Conservation (phyloP, 2,113 vertebrate species). For the Neoarius graeffei region DNA sequence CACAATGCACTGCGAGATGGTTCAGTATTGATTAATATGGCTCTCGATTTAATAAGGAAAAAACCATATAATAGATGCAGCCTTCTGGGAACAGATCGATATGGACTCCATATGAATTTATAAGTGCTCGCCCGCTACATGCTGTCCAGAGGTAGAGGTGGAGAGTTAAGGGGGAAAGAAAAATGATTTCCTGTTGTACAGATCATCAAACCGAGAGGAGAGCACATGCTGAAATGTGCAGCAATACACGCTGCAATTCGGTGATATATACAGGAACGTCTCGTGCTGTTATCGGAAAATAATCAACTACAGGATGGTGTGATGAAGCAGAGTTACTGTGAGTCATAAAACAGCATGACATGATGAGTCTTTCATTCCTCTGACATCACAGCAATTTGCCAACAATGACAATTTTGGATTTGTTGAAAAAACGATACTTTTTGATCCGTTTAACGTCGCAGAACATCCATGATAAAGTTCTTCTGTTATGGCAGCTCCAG, state of each 20-base stretch:
- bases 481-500: background rate
- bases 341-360: background rate
- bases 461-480: background rate
- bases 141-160: background rate
- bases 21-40: constrained; percentile 10
- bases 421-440: background rate
- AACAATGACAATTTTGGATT: background rate
- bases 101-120: constrained; percentile 18
- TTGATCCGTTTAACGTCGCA: background rate
- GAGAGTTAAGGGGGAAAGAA: background rate
- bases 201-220: background rate
- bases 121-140: constrained; percentile 15
- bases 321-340: background rate
- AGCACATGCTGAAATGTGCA: background rate
- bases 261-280: background rate
- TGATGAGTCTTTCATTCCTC: background rate
- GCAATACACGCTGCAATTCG: background rate
- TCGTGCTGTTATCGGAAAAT: background rate
- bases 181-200: background rate
- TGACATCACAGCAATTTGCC: background rate
- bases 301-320: background rate
- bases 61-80: constrained; percentile 35
- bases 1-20: constrained; percentile 21
- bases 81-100: constrained; percentile 22
- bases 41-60: constrained; percentile 39